Conservation (phyloP, 2,113 vertebrate species). For the Bufo bufo region DNA sequence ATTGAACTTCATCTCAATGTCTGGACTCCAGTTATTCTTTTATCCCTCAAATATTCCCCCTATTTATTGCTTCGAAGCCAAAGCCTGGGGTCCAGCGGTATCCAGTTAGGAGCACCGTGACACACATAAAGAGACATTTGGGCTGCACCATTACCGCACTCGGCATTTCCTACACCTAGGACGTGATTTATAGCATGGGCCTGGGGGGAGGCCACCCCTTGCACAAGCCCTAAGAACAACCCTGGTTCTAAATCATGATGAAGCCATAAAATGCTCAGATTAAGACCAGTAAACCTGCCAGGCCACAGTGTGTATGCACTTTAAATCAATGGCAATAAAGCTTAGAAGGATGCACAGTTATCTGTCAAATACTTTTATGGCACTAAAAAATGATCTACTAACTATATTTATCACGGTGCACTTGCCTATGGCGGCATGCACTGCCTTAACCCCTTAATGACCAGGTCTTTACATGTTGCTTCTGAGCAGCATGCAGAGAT, state of each 20-base stretch:
- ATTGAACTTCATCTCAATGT: too few relatives aligned
- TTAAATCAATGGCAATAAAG: conserved; percentile 31
- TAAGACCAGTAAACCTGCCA: conserved; percentile 13
- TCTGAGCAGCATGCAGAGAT: too few relatives aligned
- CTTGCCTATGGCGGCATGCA: not conserved
- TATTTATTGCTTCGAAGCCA: too few relatives aligned
- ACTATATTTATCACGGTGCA: not conserved
- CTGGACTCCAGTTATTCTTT: too few relatives aligned
- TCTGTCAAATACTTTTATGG: not conserved
- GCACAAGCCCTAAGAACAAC: not conserved
- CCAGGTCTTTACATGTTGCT: too few relatives aligned
- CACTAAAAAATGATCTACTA: conserved; percentile 3
- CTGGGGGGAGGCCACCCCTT: not conserved
- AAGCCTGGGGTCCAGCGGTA: too few relatives aligned
- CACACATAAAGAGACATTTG: too few relatives aligned
- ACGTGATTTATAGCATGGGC: not conserved
- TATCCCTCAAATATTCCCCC: too few relatives aligned
- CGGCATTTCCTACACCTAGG: not conserved
- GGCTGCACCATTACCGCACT: too few relatives aligned
- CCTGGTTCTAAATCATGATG: not conserved
- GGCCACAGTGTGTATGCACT: not conserved
- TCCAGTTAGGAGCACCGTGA: too few relatives aligned
- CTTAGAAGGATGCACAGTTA: conserved; percentile 24
- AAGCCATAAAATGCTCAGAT: conserved; percentile 29
- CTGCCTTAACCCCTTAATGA: not conserved